Evolutionary conservation across 2,113 vertebrate genomes (phyloP).

Genomic region (Hippocampus mohnikei): DNA sequence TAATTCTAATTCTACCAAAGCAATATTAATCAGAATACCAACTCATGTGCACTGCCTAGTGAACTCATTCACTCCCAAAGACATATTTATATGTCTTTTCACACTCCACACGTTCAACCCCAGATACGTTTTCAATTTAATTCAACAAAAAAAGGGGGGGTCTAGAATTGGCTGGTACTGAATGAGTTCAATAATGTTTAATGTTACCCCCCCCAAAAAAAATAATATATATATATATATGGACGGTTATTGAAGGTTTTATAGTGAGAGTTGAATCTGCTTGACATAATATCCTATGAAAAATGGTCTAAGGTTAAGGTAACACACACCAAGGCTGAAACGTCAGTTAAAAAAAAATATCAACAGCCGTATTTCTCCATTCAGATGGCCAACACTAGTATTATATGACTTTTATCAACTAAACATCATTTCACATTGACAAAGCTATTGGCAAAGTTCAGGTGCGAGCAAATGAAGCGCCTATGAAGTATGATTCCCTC

Average conservation of each 20-base stretch:
- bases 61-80: no score
- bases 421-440: not conserved
- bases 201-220: no score
- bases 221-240: no score
- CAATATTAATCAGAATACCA: not conserved
- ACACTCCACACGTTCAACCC: no score
- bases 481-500: slow-evolving; percentile 12
- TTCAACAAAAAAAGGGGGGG: no score
- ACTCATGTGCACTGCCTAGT: no score
- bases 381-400: not conserved
- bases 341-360: not conserved
- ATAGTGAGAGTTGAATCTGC: not conserved
- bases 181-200: no score
- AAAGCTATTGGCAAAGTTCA: not conserved
- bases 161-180: no score
- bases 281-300: not conserved
- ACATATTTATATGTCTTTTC: no score
- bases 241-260: not conserved
- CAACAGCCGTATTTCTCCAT: not conserved
- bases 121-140: no score
- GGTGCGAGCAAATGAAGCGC: slow-evolving; percentile 4
- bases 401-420: not conserved
- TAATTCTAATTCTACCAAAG: no score
- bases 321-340: not conserved
- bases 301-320: not conserved